A percentile compares a stretch with the other conserved stretches of the same genome.
Conservation (phyloP, 2,888 invertebrate genomes). For the Drosophila pegasa region DNA sequence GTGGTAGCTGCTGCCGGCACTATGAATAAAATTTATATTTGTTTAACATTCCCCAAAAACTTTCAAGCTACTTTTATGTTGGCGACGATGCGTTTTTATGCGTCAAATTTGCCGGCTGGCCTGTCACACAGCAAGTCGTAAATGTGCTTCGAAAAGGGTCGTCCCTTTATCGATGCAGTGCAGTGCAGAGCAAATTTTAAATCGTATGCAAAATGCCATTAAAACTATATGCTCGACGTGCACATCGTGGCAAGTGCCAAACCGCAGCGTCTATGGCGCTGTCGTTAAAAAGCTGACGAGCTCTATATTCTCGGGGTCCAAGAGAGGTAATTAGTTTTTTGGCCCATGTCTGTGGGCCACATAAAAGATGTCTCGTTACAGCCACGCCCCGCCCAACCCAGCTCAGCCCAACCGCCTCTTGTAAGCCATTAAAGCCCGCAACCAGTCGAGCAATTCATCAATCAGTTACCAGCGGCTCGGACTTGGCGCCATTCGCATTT, state of each 20-base stretch:
- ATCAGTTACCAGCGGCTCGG: conserved; percentile 38
- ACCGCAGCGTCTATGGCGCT: conserved; percentile 28
- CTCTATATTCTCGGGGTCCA: conserved; percentile 27
- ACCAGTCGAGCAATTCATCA: conserved; percentile 52
- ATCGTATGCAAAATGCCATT: conserved; percentile 75
- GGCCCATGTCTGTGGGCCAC: conserved; percentile 56
- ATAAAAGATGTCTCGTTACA: conserved; percentile 42
- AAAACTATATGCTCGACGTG: conserved; percentile 48
- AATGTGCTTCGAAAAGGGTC: conserved; percentile 29
- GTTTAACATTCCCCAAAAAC: conserved; percentile 55
- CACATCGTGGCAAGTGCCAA: conserved; percentile 53
- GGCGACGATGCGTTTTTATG: conserved; percentile 69
- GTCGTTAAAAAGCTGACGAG: conserved; percentile 41
- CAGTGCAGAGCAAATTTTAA: conserved; percentile 62
- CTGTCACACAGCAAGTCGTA: conserved; percentile 32
- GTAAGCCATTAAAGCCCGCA: conserved; percentile 52
- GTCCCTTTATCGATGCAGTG: conserved; percentile 63
- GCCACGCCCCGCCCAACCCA: conserved; percentile 18
- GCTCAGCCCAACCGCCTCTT: conserved; percentile 17
- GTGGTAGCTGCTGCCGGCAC: conserved; percentile 19
- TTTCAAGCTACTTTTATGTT: conserved; percentile 53
- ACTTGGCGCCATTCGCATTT: conserved; percentile 69
- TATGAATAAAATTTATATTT: conserved; percentile 62
- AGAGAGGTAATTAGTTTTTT: conserved; percentile 69
- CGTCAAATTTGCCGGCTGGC: conserved; percentile 61